phyloP scores from a whole-genome alignment of 2,797 vertebrate genomes.

The Anguilla anguilla region DNA sequence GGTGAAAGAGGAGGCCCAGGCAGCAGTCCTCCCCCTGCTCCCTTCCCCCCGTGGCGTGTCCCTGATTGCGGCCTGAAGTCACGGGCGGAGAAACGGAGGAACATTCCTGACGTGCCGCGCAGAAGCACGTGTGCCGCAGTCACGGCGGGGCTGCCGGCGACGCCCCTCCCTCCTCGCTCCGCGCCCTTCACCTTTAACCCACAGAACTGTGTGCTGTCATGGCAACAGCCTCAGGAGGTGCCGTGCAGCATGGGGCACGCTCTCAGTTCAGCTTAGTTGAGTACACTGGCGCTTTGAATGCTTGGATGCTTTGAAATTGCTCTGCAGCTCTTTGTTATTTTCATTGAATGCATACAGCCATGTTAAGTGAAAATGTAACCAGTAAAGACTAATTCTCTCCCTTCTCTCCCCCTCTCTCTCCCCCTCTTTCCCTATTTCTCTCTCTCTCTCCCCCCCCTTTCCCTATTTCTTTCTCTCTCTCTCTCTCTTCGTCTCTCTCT shows the following conservation, averaged over 20 bases:
- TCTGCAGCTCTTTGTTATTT: too few species aligned
- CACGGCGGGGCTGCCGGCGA: neutral
- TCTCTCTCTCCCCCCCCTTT: slow-evolving; percentile 52
- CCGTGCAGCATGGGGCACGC: too few species aligned
- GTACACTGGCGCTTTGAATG: too few species aligned
- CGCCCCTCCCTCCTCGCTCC: neutral
- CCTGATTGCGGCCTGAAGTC: slow-evolving; percentile 35
- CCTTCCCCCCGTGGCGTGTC: slow-evolving; percentile 52
- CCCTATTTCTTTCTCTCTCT: slow-evolving; percentile 32
- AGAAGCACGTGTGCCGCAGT: slow-evolving; percentile 53
- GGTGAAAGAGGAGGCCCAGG: slow-evolving; percentile 55
- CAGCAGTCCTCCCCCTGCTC: slow-evolving; percentile 43
- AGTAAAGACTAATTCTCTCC: neutral
- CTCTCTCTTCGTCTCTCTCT: slow-evolving; percentile 49
- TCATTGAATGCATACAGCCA: too few species aligned
- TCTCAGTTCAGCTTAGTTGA: too few species aligned
- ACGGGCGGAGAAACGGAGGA: neutral
- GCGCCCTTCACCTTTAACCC: too few species aligned
- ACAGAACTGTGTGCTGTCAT: too few species aligned
- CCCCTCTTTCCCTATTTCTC: slow-evolving; percentile 64
- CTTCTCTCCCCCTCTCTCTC: slow-evolving; percentile 37
- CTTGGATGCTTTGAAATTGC: too few species aligned
- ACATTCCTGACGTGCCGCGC: slow-evolving; percentile 46
- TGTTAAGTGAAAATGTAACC: neutral
- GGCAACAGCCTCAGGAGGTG: neutral